Evolutionary conservation across 2,113 vertebrate genomes (phyloP).

Genomic region (Callipepla californica): DNA sequence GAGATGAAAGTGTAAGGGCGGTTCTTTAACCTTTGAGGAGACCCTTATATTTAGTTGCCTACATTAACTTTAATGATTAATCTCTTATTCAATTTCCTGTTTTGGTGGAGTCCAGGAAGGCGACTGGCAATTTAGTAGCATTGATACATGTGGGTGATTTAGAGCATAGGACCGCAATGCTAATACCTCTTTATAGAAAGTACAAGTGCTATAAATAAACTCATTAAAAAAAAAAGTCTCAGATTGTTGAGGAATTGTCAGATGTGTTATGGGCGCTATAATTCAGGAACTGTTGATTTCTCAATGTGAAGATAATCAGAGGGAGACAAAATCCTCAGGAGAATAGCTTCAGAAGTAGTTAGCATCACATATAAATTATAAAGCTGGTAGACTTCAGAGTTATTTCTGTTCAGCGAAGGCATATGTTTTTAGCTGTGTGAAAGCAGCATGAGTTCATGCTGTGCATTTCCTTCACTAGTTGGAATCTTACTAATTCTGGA

Average conservation of each 20-base stretch:
- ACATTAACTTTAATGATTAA: not conserved
- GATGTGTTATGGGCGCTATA: fast-evolving
- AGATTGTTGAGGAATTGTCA: not conserved
- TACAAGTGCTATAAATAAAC: not conserved
- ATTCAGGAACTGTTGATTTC: not conserved
- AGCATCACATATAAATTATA: not conserved
- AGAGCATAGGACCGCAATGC: not conserved
- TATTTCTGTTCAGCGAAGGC: not conserved
- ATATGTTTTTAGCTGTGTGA: not conserved
- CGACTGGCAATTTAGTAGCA: not conserved
- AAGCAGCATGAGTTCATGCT: not conserved
- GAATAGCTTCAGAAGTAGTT: not conserved
- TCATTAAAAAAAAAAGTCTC: not conserved
- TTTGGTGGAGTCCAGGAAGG: not conserved
- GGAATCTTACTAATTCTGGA: not conserved
- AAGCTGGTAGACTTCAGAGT: not conserved
- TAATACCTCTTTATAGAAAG: not conserved
- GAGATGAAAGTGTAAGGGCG: not conserved
- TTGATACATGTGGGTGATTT: not conserved
- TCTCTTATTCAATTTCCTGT: not conserved
- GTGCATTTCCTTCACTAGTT: not conserved
- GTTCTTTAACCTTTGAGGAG: not conserved
- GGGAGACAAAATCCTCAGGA: not conserved
- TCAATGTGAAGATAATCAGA: not conserved
- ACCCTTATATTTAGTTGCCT: not conserved